phyloP scores from a whole-genome alignment of 2,797 vertebrate genomes.

The Linurgus olivaceus region DNA sequence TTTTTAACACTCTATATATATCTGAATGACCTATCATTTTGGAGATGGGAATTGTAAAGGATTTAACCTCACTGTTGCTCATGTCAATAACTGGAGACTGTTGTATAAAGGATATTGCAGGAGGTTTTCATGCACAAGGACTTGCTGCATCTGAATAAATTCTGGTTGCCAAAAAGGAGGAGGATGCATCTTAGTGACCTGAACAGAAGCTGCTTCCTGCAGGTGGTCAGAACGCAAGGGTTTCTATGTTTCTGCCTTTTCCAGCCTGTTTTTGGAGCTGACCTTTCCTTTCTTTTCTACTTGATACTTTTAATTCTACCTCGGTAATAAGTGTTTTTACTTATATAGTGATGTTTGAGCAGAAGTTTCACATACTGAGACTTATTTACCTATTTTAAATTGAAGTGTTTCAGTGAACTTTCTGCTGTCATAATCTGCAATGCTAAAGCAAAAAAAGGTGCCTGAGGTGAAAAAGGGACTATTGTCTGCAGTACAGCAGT shows the following conservation, averaged over 20 bases:
- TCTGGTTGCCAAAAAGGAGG: neutral
- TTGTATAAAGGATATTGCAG: neutral
- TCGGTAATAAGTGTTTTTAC: neutral
- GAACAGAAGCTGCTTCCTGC: neutral
- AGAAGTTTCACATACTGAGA: neutral
- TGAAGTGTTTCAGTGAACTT: neutral
- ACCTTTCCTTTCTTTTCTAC: neutral
- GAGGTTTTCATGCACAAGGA: neutral
- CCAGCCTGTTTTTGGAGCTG: neutral
- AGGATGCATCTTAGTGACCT: neutral
- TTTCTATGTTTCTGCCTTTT: neutral
- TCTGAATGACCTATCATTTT: neutral
- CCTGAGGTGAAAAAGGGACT: neutral
- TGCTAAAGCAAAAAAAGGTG: neutral
- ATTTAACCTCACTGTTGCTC: neutral
- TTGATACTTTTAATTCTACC: neutral
- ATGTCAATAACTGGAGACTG: neutral
- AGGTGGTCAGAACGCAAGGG: neutral
- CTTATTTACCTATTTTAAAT: neutral
- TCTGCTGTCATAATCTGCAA: neutral
- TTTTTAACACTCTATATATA: fast-evolving
- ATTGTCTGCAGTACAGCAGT: neutral
- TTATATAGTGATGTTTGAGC: neutral
- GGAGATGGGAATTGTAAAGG: neutral
- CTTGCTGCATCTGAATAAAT: neutral